A percentile compares a stretch with the other conserved stretches of the same genome.
Conservation (phyloP, 2,113 vertebrate species). For the Prionailurus viverrinus region DNA sequence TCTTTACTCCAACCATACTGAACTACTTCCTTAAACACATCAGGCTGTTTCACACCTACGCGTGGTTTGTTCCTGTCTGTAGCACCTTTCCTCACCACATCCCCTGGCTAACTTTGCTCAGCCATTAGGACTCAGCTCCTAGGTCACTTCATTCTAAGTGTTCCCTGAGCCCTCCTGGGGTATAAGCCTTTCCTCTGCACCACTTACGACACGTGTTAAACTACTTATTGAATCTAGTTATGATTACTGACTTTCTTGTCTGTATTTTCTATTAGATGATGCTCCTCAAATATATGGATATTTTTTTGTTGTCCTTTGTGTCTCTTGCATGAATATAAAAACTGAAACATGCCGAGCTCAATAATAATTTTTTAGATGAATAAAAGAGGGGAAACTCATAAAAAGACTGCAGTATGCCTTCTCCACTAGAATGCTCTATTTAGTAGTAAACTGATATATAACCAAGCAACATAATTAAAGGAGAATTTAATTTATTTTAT, state of each 20-base stretch:
- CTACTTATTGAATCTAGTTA: background rate
- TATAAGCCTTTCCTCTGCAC: background rate
- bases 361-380: background rate
- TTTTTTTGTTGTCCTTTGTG: conserved; percentile 16
- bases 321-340: background rate
- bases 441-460: background rate
- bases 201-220: background rate
- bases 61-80: background rate
- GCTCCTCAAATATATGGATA: background rate
- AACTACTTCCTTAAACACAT: background rate
- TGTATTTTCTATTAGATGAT: conserved; percentile 29
- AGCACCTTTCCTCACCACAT: background rate
- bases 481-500: background rate
- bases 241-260: background rate
- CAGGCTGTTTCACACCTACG: background rate
- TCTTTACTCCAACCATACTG: background rate
- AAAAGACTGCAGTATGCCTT: background rate
- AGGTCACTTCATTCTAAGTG: background rate
- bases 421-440: background rate
- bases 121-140: background rate
- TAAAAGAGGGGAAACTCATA: background rate
- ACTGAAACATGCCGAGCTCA: background rate
- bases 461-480: background rate
- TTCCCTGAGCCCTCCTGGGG: background rate
- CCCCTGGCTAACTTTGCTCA: background rate